These are phyloP conservation scores for Falcunculus frontatus DNA, from an alignment of 2,113 vertebrate species.

Conservation along the genomic window DNA sequence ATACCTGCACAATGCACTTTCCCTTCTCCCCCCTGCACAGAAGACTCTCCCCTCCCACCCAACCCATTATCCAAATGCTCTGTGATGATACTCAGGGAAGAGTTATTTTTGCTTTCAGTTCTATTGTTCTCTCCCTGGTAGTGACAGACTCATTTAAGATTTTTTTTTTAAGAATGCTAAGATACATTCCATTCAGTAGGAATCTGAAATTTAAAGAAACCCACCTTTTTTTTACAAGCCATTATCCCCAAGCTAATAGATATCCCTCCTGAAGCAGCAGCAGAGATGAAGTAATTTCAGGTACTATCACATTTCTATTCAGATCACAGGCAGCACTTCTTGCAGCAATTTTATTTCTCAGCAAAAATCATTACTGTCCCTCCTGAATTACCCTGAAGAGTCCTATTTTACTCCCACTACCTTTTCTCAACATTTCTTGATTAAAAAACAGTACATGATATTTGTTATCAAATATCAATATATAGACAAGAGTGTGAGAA, in stretches of 20 bases:
- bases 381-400: constrained; percentile 43
- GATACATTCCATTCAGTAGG: neutral
- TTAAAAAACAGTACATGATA: constrained; percentile 60
- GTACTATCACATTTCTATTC: neutral
- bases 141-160: neutral
- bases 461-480: constrained; percentile 68
- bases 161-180: neutral
- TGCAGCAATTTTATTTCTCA: constrained; percentile 49
- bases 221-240: neutral
- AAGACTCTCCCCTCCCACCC: neutral
- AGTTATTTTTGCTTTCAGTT: neutral
- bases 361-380: constrained; percentile 57
- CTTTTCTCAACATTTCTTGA: constrained; percentile 54
- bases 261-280: neutral
- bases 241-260: neutral
- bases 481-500: constrained; percentile 35
- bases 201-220: neutral
- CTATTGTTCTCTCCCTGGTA: neutral
- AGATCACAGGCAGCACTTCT: neutral
- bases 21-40: neutral
- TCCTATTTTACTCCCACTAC: constrained; percentile 21
- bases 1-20: neutral
- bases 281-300: neutral
- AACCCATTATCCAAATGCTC: neutral
- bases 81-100: neutral